phyloP scores from a whole-genome alignment of 2,888 invertebrate genomes.

The Stenichneumon culpator region DNA sequence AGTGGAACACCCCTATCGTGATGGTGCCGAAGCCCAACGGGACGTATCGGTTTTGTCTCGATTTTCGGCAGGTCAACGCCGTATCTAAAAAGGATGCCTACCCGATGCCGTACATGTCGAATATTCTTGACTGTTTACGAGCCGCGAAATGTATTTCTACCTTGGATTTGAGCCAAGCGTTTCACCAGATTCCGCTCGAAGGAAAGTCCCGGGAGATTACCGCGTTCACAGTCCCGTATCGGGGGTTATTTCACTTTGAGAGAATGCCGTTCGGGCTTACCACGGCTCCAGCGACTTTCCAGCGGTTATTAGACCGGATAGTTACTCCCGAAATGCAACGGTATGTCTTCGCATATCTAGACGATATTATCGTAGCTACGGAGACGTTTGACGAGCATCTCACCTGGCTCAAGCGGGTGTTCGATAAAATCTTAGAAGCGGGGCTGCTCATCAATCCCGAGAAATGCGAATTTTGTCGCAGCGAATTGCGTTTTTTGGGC shows the following conservation, averaged over 20 bases:
- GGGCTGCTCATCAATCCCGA: conserved; percentile 35
- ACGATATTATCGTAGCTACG: conserved; percentile 64
- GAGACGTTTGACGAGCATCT: conserved; percentile 64
- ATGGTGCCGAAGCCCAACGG: conserved; percentile 40
- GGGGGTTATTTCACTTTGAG: conserved; percentile 70
- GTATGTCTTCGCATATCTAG: conserved; percentile 61
- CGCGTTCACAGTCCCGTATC: conserved; percentile 70
- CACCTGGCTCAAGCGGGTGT: conserved; percentile 18
- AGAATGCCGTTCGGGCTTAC: conserved; percentile 61
- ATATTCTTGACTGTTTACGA: conserved; percentile 70
- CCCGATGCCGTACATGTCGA: conserved; percentile 70
- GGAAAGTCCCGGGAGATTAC: conserved; percentile 63
- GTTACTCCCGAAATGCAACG: conserved; percentile 69
- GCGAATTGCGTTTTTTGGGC: no score
- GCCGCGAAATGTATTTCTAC: conserved; percentile 66
- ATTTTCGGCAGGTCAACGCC: conserved; percentile 75
- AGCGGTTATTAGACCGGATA: conserved; percentile 65
- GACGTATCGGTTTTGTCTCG: conserved; percentile 75
- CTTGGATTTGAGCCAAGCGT: conserved; percentile 67
- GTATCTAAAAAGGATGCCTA: conserved; percentile 68
- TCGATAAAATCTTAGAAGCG: conserved; percentile 35
- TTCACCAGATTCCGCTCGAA: conserved; percentile 66
- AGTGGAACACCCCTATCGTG: conserved; percentile 76
- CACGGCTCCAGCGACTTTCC: conserved; percentile 69
- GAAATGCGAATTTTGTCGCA: not conserved